These are phyloP conservation scores for Bergia puertoricense DNA, from an alignment of 92 coral and sea anemone species.

Conservation along the genomic window DNA sequence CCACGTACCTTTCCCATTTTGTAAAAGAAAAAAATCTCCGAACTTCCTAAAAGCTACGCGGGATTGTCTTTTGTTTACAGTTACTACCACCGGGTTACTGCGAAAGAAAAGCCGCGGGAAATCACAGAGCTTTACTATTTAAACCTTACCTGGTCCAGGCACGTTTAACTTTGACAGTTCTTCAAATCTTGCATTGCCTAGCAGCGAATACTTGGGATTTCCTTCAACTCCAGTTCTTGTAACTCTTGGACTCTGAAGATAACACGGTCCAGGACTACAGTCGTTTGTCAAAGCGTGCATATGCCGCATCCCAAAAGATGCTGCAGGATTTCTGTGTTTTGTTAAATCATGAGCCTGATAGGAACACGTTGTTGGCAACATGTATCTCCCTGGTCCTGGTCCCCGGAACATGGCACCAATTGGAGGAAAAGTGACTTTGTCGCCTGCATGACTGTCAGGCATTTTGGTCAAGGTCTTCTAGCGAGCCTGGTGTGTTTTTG, in stretches of 20 bases:
- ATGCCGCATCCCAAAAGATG: constrained; percentile 58
- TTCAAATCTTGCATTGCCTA: constrained; percentile 55
- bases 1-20: not conserved
- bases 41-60: not conserved
- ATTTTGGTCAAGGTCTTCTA: constrained; percentile 37
- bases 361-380: constrained; percentile 56
- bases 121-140: not conserved
- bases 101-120: not conserved
- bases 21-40: not conserved
- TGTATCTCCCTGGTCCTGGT: constrained; percentile 72
- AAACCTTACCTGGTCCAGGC: constrained; percentile 69
- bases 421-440: constrained; percentile 59
- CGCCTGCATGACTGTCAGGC: constrained; percentile 65
- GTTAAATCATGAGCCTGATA: constrained; percentile 48
- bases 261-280: constrained; percentile 69
- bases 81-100: constrained; percentile 8
- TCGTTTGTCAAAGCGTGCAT: constrained; percentile 57
- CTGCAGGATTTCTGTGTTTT: constrained; percentile 62
- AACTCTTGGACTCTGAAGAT: constrained; percentile 46
- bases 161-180: constrained; percentile 49
- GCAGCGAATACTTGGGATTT: constrained; percentile 62
- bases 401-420: constrained; percentile 72
- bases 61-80: constrained; percentile 33
- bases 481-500: not conserved
- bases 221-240: constrained; percentile 62